Evolutionary conservation across 2,797 vertebrate species (phyloP), one percentile per base, ranked within the genome.

Genomic region (Bovichtus variegatus): DNA sequence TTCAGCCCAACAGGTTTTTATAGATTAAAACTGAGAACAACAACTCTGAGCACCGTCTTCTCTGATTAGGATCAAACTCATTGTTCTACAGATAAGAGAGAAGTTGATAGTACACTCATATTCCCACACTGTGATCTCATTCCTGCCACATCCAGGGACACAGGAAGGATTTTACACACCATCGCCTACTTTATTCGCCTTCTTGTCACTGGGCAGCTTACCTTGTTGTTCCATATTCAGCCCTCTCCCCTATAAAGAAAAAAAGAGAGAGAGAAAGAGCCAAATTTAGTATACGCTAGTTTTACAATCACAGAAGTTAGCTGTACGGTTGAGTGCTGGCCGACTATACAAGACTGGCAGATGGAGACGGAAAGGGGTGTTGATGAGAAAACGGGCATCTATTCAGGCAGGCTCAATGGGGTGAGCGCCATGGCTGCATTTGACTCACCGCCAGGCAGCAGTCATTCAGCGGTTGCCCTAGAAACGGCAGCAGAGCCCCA

Each of bases 211-310:
- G 72, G 43, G 88, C 69, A 64, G 83, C 97, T 96, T 95, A 98
- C 97, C 97, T 97, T 87, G 97, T 97, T 70, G 97, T 98, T 87
- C 97, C 97, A 0, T 97, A 98, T 78, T 97, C 97, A 9, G 97
- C 96, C 94, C 96, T 95, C 86, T 98, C 97, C 84, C 97, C 97
- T 98, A 53, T 72, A 87, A 34, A 94, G 44, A 31, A 76, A 78
- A 87, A 82, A 70, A 82, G 75, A 81, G 58, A 74, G 49, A 71
- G 51, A 87, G 73, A 86, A 85, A 73, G 71, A 84, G 74, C 19
- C 58, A 59, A 63, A 86, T 86, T 93, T 86, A 89, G 84, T 74
- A 81, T 53, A 58, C 49, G 19, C 67, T 55, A 51, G 71, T 78
- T 86, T 84, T 78, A 77, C 76, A 89, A 71, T 87, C 79, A 75